Evolutionary conservation across 92 coral and sea anemone species (phyloP).

Genomic region (Bergia sp.): DNA sequence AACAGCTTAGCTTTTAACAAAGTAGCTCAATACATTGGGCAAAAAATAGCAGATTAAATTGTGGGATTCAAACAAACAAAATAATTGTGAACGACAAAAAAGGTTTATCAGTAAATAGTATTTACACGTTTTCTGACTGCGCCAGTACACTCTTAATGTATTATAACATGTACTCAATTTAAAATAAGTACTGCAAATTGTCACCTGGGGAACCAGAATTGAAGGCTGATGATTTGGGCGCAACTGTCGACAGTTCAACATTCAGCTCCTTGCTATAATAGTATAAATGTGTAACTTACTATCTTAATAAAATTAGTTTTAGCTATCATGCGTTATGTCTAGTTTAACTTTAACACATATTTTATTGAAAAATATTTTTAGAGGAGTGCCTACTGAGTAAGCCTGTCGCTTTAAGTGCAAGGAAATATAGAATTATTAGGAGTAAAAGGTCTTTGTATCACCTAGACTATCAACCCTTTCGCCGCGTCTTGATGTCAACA

Average conservation of each 20-base stretch:
- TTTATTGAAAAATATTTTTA: no score
- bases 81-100: neutral
- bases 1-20: neutral
- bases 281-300: no score
- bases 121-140: neutral
- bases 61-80: neutral
- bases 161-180: neutral
- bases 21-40: neutral
- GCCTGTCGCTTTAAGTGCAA: no score
- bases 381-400: no score
- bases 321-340: no score
- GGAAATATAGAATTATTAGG: no score
- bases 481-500: neutral
- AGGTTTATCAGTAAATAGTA: neutral
- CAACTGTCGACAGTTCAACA: neutral
- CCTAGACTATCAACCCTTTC: neutral
- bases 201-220: neutral
- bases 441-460: neutral
- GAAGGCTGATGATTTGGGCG: neutral
- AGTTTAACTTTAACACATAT: no score
- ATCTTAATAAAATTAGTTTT: neutral
- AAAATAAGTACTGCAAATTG: conserved; percentile 31
- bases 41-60: neutral
- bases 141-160: neutral
- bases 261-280: no score